These are phyloP conservation scores for Tokudaia muenninki DNA, from an alignment of 2,797 vertebrate genomes.

Conservation along the genomic window DNA sequence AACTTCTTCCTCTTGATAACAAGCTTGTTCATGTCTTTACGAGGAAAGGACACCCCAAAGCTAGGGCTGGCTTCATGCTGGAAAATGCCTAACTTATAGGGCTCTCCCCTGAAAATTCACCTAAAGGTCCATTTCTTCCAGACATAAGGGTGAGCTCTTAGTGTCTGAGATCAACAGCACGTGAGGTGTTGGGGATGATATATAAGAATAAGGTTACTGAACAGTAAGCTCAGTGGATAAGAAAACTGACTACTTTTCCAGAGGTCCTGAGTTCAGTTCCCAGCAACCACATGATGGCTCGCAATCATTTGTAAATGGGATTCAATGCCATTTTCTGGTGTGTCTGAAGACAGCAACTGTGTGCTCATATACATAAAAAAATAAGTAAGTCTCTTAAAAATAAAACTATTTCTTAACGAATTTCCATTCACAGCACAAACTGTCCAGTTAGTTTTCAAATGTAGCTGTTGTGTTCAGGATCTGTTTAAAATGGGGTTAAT, in stretches of 20 bases:
- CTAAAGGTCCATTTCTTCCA: background rate
- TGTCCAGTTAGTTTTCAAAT: background rate
- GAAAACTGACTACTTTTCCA: too few relatives aligned
- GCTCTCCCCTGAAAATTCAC: background rate
- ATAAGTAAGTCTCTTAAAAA: too few relatives aligned
- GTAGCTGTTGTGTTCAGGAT: background rate
- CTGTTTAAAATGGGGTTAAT: background rate
- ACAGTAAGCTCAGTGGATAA: background rate
- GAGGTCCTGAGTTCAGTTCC: too few relatives aligned
- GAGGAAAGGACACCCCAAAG: background rate
- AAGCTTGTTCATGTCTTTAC: background rate
- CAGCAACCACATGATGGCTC: too few relatives aligned
- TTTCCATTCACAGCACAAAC: conserved; percentile 17
- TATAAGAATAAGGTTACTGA: background rate
- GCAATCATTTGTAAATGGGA: too few relatives aligned
- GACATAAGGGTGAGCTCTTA: background rate
- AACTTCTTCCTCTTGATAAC: background rate
- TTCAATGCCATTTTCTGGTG: too few relatives aligned
- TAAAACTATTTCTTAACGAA: background rate
- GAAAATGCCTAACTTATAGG: background rate
- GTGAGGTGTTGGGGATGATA: background rate
- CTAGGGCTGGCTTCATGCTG: background rate
- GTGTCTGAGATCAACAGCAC: background rate
- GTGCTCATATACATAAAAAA: too few relatives aligned
- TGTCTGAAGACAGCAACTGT: too few relatives aligned